Evolutionary conservation across 2,888 invertebrate genomes (phyloP).

Genomic region (Drosophila lutescens): DNA sequence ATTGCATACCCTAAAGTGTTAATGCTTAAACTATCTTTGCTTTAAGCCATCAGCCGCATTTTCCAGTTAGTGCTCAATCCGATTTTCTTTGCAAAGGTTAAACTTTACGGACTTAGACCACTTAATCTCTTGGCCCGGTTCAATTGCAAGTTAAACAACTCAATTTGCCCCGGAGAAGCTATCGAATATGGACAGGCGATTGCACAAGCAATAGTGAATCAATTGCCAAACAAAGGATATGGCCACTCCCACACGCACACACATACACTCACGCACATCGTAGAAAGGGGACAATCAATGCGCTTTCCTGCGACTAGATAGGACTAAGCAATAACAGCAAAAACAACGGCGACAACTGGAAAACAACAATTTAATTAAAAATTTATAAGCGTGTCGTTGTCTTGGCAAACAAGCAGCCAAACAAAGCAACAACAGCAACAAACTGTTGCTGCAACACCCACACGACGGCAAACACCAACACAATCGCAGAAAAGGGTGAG

Average conservation of each 20-base stretch:
- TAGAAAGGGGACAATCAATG: slow-evolving; percentile 60
- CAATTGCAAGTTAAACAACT: slow-evolving; percentile 72
- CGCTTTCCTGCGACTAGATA: slow-evolving; percentile 51
- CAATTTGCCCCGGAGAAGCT: slow-evolving; percentile 59
- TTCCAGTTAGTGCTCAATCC: neutral
- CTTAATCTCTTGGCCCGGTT: slow-evolving; percentile 34
- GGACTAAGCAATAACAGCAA: slow-evolving; percentile 10
- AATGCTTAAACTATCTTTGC: neutral
- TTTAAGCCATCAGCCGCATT: neutral
- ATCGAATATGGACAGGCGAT: slow-evolving; percentile 53
- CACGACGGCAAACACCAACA: slow-evolving; percentile 9
- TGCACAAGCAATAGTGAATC: slow-evolving; percentile 34
- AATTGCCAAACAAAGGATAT: slow-evolving; percentile 31
- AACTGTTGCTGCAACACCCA: slow-evolving; percentile 66
- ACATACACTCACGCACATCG: neutral
- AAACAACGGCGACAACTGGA: slow-evolving; percentile 32
- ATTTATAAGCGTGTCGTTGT: slow-evolving; percentile 71
- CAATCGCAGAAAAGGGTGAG: neutral
- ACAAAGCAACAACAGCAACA: slow-evolving; percentile 61
- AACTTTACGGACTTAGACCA: slow-evolving; percentile 1
- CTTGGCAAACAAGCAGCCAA: slow-evolving; percentile 63
- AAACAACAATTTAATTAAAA: slow-evolving; percentile 70
- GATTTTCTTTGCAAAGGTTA: neutral
- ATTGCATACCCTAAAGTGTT: neutral
- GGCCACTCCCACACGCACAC: slow-evolving; percentile 16